Percentiles rank a stretch among this genome's conserved stretches.
Conservation (phyloP, 2,888 invertebrate genomes). For the Lepidonotus clava region DNA sequence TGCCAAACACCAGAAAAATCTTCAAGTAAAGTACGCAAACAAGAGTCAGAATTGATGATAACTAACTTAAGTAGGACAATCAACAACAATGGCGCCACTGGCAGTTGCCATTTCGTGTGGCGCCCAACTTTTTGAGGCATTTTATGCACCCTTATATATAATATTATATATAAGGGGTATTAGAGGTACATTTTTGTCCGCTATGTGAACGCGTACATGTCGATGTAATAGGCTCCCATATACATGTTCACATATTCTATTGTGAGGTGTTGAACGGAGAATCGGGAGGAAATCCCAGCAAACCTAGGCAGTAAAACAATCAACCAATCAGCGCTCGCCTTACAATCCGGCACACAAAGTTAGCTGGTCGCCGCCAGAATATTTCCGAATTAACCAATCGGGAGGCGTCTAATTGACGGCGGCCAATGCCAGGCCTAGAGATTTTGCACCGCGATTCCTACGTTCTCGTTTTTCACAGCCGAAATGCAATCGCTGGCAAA, state of each 20-base stretch:
- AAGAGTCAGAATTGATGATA: conserved; percentile 51
- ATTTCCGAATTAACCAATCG: conserved; percentile 26
- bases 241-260: conserved; percentile 35
- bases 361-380: conserved; percentile 6
- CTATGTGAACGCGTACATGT: background rate
- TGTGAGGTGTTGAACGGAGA: conserved; percentile 37
- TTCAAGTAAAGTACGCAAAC: conserved; percentile 48
- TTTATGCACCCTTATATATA: conserved; percentile 25
- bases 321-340: conserved; percentile 1
- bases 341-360: background rate
- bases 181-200: conserved; percentile 26
- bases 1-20: conserved; percentile 49
- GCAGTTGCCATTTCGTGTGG: conserved; percentile 8
- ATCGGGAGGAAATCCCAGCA: background rate
- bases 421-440: background rate
- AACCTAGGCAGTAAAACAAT: conserved; percentile 3
- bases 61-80: conserved; percentile 28
- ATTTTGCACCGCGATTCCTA: conserved; percentile 32
- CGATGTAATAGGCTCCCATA: background rate
- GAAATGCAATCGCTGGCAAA: conserved; percentile 46
- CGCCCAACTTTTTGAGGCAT: conserved; percentile 43
- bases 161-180: conserved; percentile 12
- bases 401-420: conserved; percentile 6
- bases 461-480: conserved; percentile 16
- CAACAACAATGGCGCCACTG: conserved; percentile 42